A percentile compares a stretch with the other conserved stretches of the same genome.
These are phyloP conservation scores for Blera fallax DNA, from an alignment of 2,888 invertebrate genomes.

Conservation along the genomic window DNA sequence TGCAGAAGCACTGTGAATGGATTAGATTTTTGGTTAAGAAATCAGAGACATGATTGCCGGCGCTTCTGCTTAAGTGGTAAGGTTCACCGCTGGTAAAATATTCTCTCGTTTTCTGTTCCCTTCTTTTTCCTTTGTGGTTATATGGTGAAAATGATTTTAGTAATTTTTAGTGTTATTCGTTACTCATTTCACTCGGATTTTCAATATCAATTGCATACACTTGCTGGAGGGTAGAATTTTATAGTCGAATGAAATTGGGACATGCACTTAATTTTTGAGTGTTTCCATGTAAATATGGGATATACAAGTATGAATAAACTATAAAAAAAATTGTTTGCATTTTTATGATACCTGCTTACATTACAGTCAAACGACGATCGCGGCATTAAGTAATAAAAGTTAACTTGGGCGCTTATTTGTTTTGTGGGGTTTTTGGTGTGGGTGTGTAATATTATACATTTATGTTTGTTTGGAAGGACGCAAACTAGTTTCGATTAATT, in stretches of 20 bases:
- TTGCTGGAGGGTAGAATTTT: background rate
- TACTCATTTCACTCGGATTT: conserved; percentile 28
- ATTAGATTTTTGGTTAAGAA: conserved; percentile 1
- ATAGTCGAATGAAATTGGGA: conserved; percentile 28
- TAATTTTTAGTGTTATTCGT: conserved; percentile 4
- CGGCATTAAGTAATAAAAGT: background rate
- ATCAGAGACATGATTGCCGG: conserved; percentile 56
- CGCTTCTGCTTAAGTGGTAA: conserved; percentile 56
- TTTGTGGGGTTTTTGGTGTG: conserved; percentile 1
- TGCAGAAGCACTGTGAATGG: conserved; percentile 14
- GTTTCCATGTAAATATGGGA: conserved; percentile 23
- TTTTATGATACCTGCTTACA: background rate
- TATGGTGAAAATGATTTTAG: background rate
- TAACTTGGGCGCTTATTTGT: conserved; percentile 26
- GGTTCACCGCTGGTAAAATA: background rate
- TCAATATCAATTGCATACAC: background rate
- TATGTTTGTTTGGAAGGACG: background rate
- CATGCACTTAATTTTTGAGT: conserved; percentile 39
- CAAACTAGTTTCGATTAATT: background rate
- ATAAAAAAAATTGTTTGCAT: background rate
- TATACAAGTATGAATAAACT: background rate
- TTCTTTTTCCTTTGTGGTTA: background rate
- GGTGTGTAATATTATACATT: background rate
- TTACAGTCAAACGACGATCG: background rate
- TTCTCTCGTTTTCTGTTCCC: background rate